Conservation (phyloP, 2,113 vertebrate genomes). For the Lamprologus ornatipinnis region DNA sequence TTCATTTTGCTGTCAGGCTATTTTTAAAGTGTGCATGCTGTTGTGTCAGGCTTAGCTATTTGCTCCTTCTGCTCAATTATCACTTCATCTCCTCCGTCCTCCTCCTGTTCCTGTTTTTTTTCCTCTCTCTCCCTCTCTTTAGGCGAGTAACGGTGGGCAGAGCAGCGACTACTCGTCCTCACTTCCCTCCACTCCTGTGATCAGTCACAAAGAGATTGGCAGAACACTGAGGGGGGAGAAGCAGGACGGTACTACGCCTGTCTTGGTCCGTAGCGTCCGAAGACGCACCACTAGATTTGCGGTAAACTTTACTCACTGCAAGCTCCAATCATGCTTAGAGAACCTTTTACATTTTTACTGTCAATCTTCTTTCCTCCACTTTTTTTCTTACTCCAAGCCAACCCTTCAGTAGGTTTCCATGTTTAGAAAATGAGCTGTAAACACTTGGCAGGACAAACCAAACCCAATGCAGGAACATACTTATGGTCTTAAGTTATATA, state of each 20-base stretch:
- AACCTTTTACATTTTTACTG: neutral
- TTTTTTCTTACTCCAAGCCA: neutral
- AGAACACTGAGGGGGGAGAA: conserved; percentile 73
- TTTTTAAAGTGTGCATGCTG: neutral
- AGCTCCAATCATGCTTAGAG: neutral
- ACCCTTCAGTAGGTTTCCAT: neutral
- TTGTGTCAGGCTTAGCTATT: neutral
- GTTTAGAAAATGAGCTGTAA: neutral
- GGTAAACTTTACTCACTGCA: conserved; percentile 50
- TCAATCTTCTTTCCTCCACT: neutral
- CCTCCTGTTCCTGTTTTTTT: conserved; percentile 21
- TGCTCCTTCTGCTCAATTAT: conserved; percentile 6
- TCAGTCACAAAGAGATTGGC: conserved; percentile 87
- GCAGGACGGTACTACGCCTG: conserved; percentile 73
- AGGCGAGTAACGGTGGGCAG: conserved; percentile 92
- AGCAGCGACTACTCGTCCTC: conserved; percentile 93
- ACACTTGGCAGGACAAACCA: neutral
- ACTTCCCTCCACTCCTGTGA: conserved; percentile 90
- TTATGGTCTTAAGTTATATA: neutral
- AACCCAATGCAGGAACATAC: neutral
- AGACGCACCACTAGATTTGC: conserved; percentile 83
- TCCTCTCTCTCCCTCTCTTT: neutral
- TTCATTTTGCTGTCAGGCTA: neutral
- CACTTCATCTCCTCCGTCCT: conserved; percentile 53
- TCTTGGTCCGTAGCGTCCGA: conserved; percentile 80